Evolutionary conservation across 2,888 invertebrate species (phyloP).

Genomic region (Scaptomyza cyrtandrae): DNA sequence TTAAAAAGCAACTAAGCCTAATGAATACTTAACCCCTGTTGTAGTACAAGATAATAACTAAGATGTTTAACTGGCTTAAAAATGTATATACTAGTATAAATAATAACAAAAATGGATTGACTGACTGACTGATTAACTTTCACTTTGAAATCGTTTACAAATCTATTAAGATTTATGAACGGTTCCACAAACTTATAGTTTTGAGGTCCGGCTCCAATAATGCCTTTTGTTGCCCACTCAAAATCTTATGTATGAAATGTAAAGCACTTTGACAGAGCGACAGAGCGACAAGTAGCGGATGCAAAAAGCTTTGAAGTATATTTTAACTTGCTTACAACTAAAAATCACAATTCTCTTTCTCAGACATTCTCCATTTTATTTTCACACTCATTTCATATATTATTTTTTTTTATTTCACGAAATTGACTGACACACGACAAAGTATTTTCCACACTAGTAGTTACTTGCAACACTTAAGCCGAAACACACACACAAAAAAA

Average conservation of each 20-base stretch:
- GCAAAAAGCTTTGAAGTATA: no score
- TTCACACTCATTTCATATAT: constrained; percentile 6
- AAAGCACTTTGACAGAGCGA: constrained; percentile 27
- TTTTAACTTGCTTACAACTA: neutral
- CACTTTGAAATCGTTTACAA: constrained; percentile 56
- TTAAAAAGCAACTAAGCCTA: constrained; percentile 56
- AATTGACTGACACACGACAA: constrained; percentile 11
- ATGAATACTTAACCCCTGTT: constrained; percentile 53
- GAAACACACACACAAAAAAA: neutral
- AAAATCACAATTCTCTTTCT: constrained; percentile 6
- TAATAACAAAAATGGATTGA: constrained; percentile 32
- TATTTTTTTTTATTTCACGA: constrained; percentile 3
- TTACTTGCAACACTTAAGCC: constrained; percentile 19
- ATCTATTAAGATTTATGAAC: constrained; percentile 64
- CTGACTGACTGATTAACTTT: constrained; percentile 59
- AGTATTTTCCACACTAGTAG: constrained; percentile 36
- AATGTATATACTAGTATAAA: constrained; percentile 11
- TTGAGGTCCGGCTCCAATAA: constrained; percentile 36
- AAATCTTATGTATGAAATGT: constrained; percentile 14
- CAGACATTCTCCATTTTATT: constrained; percentile 5
- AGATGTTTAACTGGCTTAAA: constrained; percentile 13
- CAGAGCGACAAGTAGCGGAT: constrained; percentile 4
- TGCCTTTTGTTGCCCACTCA: constrained; percentile 36
- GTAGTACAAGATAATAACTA: constrained; percentile 46
- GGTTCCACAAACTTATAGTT: constrained; percentile 37